Evolutionary conservation across 2,888 invertebrate genomes (phyloP).

Genomic region (Pristionchus exspectatus): DNA sequence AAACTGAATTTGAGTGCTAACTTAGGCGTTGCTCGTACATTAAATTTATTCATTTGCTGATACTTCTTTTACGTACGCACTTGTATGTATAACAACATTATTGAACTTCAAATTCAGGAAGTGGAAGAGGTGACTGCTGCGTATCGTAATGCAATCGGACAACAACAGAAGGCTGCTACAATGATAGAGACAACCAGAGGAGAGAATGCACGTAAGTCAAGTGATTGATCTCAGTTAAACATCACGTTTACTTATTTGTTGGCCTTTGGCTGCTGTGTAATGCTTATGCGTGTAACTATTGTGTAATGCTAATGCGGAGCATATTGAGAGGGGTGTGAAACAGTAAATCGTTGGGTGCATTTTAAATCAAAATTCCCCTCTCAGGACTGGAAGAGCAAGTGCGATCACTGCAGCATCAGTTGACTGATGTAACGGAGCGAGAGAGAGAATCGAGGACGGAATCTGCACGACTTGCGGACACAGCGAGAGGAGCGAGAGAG

Average conservation of each 20-base stretch:
- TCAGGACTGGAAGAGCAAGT: not conserved
- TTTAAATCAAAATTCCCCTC: not conserved
- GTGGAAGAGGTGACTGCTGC: not conserved
- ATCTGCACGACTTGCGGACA: constrained; percentile 16
- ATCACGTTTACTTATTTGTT: too few relatives aligned
- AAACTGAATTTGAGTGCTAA: too few relatives aligned
- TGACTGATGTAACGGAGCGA: not conserved
- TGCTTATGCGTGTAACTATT: too few relatives aligned
- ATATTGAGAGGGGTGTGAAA: too few relatives aligned
- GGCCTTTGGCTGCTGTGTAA: too few relatives aligned
- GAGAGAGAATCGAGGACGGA: constrained; percentile 6
- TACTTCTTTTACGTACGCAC: too few relatives aligned
- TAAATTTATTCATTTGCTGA: not conserved
- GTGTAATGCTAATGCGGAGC: too few relatives aligned
- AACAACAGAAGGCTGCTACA: constrained; percentile 14
- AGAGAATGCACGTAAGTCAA: not conserved
- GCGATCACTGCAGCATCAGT: not conserved
- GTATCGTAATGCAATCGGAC: not conserved
- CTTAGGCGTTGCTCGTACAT: not conserved
- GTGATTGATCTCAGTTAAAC: too few relatives aligned
- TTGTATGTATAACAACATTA: too few relatives aligned
- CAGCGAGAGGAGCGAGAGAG: not conserved
- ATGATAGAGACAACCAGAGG: not conserved
- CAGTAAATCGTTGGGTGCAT: not conserved
- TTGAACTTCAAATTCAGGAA: not conserved